Evolutionary conservation across 2,797 vertebrate genomes (phyloP).

Genomic region (Psittacula derbiana): DNA sequence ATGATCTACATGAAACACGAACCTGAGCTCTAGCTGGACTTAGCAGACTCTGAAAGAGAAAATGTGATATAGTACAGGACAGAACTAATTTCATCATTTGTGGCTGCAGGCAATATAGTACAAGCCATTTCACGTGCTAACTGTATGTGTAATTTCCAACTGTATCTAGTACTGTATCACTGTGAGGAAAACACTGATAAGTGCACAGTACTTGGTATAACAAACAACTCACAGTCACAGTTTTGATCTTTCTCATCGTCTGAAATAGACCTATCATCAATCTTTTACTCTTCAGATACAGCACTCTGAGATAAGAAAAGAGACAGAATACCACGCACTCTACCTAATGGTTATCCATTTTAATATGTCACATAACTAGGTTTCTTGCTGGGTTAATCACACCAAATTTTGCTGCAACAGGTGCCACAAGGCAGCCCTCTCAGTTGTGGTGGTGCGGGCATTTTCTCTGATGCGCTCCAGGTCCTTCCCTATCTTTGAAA

Average conservation of each 20-base stretch:
- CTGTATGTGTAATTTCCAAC: not conserved
- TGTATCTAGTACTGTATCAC: not conserved
- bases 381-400: not conserved
- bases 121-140: rapidly evolving
- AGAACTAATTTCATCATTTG: not conserved
- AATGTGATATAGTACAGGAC: not conserved
- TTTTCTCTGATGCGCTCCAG: not conserved
- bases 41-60: not conserved
- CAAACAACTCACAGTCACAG: not conserved
- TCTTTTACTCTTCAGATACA: not conserved
- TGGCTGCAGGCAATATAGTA: not conserved
- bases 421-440: not conserved
- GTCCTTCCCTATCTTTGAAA: not conserved
- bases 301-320: not conserved
- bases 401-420: not conserved
- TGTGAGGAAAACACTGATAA: not conserved
- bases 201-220: not conserved
- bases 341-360: not conserved
- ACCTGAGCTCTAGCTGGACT: not conserved
- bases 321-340: not conserved
- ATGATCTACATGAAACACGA: not conserved
- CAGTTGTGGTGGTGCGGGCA: not conserved
- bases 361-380: not conserved
- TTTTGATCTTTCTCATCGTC: not conserved
- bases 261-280: not conserved